Conservation (phyloP, 2,888 invertebrate species). For the Euzetes globulus region DNA sequence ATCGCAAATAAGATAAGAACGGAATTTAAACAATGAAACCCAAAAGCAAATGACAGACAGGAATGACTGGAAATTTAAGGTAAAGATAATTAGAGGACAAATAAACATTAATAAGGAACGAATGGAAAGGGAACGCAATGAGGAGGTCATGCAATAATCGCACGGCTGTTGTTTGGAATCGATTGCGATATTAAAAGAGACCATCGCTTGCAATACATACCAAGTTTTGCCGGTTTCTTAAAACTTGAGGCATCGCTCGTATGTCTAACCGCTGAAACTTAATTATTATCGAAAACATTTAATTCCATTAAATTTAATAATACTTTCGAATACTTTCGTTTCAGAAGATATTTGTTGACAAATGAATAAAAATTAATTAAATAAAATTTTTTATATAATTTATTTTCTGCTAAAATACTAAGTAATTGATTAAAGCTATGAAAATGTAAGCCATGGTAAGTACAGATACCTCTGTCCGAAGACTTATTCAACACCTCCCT, state of each 20-base stretch:
- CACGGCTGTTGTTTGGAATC: not conserved
- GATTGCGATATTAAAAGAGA: not conserved
- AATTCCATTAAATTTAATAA: not conserved
- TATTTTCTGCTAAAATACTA: not conserved
- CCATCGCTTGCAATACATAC: constrained; percentile 27
- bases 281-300: constrained; percentile 24
- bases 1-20: not conserved
- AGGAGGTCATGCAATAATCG: not conserved
- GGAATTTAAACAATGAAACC: not conserved
- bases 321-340: not conserved
- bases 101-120: not conserved
- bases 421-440: not conserved
- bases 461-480: constrained; percentile 60
- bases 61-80: constrained; percentile 41
- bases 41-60: constrained; percentile 55
- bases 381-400: not conserved
- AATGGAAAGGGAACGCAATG: not conserved
- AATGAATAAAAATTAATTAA: not conserved
- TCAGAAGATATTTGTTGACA: not conserved
- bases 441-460: not conserved
- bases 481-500: constrained; percentile 74
- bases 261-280: constrained; percentile 30
- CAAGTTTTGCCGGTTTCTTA: constrained; percentile 24
- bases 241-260: not conserved
- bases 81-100: not conserved